Percentiles rank a stretch among this genome's conserved stretches.
Evolutionary conservation across 1,140 invertebrate species (phyloP).

Genomic region (Melipona quadrifasciata): DNA sequence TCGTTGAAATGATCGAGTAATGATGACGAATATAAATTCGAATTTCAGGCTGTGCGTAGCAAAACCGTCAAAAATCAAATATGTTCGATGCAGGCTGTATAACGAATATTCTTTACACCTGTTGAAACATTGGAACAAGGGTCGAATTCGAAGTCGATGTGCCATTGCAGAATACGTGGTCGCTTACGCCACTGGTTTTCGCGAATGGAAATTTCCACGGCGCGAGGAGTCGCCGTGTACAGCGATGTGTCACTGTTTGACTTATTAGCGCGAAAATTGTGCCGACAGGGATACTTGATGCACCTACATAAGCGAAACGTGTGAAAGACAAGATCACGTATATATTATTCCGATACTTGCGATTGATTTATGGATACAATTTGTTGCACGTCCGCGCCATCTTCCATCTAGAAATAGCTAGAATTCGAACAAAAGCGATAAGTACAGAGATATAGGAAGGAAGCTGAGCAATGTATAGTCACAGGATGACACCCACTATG

Average conservation of each 20-base stretch:
- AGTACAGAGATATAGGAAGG: neutral
- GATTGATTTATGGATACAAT: neutral
- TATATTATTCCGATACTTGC: neutral
- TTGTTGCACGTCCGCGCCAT: neutral
- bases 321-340: neutral
- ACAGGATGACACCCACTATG: constrained; percentile 16
- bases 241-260: constrained; percentile 60
- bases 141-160: neutral
- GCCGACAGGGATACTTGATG: constrained; percentile 40
- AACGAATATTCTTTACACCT: neutral
- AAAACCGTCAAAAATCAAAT: too few relatives aligned
- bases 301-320: neutral
- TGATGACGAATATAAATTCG: neutral
- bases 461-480: neutral
- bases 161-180: constrained; percentile 19
- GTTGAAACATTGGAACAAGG: neutral
- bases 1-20: neutral
- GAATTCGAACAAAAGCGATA: neutral
- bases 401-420: neutral
- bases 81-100: neutral
- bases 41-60: neutral
- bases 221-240: constrained; percentile 43
- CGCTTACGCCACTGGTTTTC: constrained; percentile 72
- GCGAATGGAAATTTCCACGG: constrained; percentile 75
- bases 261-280: constrained; percentile 67